Evolutionary conservation across 1,140 invertebrate genomes (phyloP).

Genomic region (Euura saliciscinereae): DNA sequence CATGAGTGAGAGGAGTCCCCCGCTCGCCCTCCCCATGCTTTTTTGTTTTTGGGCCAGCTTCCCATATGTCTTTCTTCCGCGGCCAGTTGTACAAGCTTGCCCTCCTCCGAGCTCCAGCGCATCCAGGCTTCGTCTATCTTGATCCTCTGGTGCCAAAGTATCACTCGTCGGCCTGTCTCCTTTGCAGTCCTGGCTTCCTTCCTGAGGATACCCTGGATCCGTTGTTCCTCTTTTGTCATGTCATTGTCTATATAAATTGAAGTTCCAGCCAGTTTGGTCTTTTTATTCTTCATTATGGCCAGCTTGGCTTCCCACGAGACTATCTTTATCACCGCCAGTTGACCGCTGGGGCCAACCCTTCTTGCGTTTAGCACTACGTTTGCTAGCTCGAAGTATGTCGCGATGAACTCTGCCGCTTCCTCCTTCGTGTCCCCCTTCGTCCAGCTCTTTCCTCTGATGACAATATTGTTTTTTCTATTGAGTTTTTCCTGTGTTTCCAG

Average conservation of each 20-base stretch:
- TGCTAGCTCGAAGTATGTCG: neutral
- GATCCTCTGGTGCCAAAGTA: slow-evolving; percentile 3
- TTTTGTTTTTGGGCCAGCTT: too few species aligned
- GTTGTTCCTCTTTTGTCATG: neutral
- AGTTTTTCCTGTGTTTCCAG: too few species aligned
- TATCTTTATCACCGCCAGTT: neutral
- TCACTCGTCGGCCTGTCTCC: neutral
- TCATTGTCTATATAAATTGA: slow-evolving; percentile 4
- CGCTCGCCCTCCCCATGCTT: neutral
- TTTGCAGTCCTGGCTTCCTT: neutral
- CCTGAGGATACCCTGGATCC: neutral
- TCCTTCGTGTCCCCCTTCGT: slow-evolving; percentile 6
- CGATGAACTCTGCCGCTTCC: neutral
- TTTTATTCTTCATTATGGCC: slow-evolving; percentile 4
- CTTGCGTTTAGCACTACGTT: neutral
- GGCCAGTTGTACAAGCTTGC: too few species aligned
- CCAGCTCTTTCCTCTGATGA: neutral
- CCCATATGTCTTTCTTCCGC: too few species aligned
- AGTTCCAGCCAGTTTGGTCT: neutral
- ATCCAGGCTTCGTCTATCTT: slow-evolving; percentile 9
- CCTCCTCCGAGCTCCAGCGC: slow-evolving; percentile 9
- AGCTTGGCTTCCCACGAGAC: neutral
- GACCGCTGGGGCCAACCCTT: neutral
- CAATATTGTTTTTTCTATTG: slow-evolving; percentile 8
- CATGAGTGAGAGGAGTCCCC: neutral